A percentile compares a stretch with the other conserved stretches of the same genome.
These are phyloP conservation scores for Epinephelus moara DNA, from an alignment of 2,113 vertebrate species.

Conservation along the genomic window DNA sequence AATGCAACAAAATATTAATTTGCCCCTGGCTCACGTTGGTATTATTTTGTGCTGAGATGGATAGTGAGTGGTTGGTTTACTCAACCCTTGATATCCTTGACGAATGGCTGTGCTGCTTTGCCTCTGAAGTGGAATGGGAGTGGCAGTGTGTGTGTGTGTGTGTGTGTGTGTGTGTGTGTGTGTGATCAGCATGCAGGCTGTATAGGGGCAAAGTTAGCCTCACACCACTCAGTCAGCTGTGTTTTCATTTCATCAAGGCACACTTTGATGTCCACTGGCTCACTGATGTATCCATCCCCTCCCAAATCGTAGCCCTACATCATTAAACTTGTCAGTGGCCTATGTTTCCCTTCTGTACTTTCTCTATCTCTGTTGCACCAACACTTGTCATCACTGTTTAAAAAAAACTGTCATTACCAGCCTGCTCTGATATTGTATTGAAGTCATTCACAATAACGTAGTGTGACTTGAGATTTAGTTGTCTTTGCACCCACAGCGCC, in stretches of 20 bases:
- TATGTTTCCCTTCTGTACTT: constrained; percentile 48
- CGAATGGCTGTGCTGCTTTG: constrained; percentile 45
- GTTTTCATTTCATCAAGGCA: constrained; percentile 37
- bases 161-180: neutral
- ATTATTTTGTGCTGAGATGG: constrained; percentile 44
- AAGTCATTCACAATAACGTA: constrained; percentile 19
- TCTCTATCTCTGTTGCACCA: constrained; percentile 18
- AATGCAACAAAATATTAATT: constrained; percentile 59
- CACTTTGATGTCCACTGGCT: constrained; percentile 60
- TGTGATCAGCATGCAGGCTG: constrained; percentile 34
- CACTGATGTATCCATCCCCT: constrained; percentile 22
- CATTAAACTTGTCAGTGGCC: constrained; percentile 54
- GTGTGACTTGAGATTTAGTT: constrained; percentile 29
- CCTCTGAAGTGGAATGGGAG: constrained; percentile 39
- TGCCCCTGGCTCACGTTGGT: constrained; percentile 31
- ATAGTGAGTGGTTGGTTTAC: constrained; percentile 42
- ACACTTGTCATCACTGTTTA: constrained; percentile 23
- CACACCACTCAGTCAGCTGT: constrained; percentile 22
- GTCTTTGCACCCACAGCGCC: constrained; percentile 4
- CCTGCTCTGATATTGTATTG: constrained; percentile 21
- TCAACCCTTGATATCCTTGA: constrained; percentile 48
- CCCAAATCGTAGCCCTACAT: constrained; percentile 29
- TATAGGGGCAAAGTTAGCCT: constrained; percentile 35
- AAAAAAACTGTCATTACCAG: constrained; percentile 26
- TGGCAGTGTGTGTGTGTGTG: neutral